phyloP scores from a whole-genome alignment of 2,113 vertebrate genomes.

The Leucosticte australis region DNA sequence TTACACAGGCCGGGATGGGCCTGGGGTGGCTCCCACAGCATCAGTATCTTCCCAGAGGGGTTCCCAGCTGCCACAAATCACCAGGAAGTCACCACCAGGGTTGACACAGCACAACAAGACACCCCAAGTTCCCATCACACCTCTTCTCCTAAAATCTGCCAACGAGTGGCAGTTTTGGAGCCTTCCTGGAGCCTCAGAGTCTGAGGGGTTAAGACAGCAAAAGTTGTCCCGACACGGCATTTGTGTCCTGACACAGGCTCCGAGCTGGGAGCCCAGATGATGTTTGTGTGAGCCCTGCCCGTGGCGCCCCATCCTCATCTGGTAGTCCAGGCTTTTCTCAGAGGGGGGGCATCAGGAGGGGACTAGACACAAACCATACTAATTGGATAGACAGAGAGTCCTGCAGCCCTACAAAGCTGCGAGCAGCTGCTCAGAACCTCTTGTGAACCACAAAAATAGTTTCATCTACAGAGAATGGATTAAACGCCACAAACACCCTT shows the following conservation, averaged over 20 bases:
- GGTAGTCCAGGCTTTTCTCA: not conserved
- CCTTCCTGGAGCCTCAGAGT: not conserved
- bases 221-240: accelerated
- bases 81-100: not conserved
- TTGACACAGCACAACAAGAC: not conserved
- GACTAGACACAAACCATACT: not conserved
- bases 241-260: not conserved
- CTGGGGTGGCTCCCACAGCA: not conserved
- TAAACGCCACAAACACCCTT: not conserved
- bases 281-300: not conserved
- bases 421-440: constrained; percentile 8
- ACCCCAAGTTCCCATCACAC: not conserved
- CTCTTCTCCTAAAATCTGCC: not conserved
- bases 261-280: not conserved
- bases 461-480: not conserved
- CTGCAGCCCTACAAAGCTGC: not conserved
- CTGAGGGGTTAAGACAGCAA: not conserved
- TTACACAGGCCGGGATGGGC: accelerated
- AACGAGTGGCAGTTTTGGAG: not conserved
- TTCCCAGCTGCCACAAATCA: not conserved
- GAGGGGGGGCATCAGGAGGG: not conserved
- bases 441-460: not conserved
- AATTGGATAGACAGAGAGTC: not conserved
- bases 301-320: accelerated
- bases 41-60: accelerated